These are phyloP conservation scores for Emesis castigata DNA, from an alignment of 2,888 invertebrate genomes.

Conservation along the genomic window DNA sequence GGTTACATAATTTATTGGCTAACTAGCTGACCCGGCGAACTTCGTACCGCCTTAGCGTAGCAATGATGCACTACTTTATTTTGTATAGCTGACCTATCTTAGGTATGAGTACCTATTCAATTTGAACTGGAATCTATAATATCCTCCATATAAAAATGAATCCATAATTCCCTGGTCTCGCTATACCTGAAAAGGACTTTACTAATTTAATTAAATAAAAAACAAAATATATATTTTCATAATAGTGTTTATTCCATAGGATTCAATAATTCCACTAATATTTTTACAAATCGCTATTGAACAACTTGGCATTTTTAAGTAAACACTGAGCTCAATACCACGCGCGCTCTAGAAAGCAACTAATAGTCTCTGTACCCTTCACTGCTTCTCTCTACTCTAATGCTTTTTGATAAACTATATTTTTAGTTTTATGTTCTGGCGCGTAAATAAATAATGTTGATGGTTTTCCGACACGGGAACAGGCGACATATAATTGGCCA, in stretches of 20 bases:
- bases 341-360: slow-evolving; percentile 57
- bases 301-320: slow-evolving; percentile 40
- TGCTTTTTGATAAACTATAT: slow-evolving; percentile 11
- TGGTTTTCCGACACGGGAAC: too few relatives aligned
- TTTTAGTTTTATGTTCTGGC: slow-evolving; percentile 8
- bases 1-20: too few relatives aligned
- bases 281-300: slow-evolving; percentile 55
- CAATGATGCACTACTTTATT: slow-evolving; percentile 33
- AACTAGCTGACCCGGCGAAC: slow-evolving; percentile 22
- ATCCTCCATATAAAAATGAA: slow-evolving; percentile 54
- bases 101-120: slow-evolving; percentile 1
- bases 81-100: slow-evolving; percentile 48
- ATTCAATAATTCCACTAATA: slow-evolving; percentile 52
- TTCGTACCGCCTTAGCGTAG: slow-evolving; percentile 28
- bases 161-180: slow-evolving; percentile 53
- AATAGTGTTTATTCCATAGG: too few relatives aligned
- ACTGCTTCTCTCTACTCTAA: slow-evolving; percentile 16
- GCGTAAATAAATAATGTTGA: slow-evolving; percentile 4
- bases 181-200: slow-evolving; percentile 48
- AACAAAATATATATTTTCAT: too few relatives aligned
- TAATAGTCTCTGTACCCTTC: slow-evolving; percentile 12
- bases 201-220: too few relatives aligned
- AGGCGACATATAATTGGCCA: too few relatives aligned
- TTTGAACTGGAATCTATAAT: slow-evolving; percentile 23
- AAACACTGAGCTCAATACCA: slow-evolving; percentile 23